These are phyloP conservation scores for Himalopsyche anomala DNA, from an alignment of 2,888 invertebrate species.

Conservation along the genomic window DNA sequence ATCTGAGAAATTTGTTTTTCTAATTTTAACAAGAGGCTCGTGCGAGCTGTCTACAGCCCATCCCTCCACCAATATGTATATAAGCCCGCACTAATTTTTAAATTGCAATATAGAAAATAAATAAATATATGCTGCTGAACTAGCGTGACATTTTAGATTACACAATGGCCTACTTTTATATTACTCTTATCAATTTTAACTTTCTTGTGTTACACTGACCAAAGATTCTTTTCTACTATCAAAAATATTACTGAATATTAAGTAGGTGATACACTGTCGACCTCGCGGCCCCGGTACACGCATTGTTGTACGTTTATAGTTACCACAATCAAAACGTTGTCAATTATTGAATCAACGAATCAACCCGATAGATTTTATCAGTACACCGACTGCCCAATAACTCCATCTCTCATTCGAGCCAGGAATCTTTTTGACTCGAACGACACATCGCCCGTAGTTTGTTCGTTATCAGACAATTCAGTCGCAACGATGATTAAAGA, in stretches of 20 bases:
- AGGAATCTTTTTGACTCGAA: not conserved
- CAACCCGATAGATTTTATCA: not conserved
- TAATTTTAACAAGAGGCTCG: too few species aligned
- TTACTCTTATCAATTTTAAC: not conserved
- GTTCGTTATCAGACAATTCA: not conserved
- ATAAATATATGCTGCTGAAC: not conserved
- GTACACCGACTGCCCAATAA: not conserved
- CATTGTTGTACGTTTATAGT: not conserved
- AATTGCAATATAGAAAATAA: not conserved
- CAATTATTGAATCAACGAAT: constrained; percentile 31
- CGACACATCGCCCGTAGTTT: not conserved
- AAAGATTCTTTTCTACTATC: not conserved
- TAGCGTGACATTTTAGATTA: too few species aligned
- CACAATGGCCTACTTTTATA: too few species aligned
- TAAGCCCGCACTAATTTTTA: not conserved
- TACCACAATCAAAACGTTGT: not conserved
- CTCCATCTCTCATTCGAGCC: not conserved
- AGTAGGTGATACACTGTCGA: not conserved
- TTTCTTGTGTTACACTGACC: not conserved
- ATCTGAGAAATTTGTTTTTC: too few species aligned
- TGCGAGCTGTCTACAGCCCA: too few species aligned
- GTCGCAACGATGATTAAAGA: not conserved
- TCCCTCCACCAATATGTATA: too few species aligned
- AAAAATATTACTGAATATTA: not conserved
- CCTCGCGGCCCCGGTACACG: not conserved